A percentile compares a stretch with the other conserved stretches of the same genome.
phyloP scores from a whole-genome alignment of 1,140 invertebrate species.

The Aleiodes sp. region DNA sequence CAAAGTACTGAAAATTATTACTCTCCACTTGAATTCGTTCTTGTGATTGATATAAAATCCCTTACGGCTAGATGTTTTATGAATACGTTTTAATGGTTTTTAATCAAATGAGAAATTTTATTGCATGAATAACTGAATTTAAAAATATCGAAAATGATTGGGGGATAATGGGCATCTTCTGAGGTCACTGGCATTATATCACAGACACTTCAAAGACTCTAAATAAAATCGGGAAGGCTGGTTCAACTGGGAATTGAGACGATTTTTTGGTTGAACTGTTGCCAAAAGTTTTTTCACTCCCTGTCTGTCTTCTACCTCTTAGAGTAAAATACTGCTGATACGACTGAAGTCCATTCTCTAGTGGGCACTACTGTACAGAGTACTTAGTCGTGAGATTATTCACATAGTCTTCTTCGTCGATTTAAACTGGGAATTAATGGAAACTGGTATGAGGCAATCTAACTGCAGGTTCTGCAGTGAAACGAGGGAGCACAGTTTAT shows the following conservation, averaged over 20 bases:
- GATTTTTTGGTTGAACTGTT: background rate
- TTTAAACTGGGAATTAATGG: background rate
- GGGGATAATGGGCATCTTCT: background rate
- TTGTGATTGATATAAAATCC: background rate
- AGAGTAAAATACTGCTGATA: no score
- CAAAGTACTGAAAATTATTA: background rate
- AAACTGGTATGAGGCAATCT: background rate
- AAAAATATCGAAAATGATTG: background rate
- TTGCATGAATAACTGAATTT: background rate
- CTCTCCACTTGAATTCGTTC: background rate
- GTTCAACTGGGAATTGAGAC: background rate
- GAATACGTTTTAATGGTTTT: background rate
- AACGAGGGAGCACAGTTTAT: background rate
- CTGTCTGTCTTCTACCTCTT: background rate
- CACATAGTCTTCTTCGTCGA: background rate
- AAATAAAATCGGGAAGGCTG: background rate
- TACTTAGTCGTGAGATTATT: background rate
- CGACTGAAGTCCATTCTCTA: background rate
- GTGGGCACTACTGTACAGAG: background rate
- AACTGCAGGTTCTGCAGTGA: background rate
- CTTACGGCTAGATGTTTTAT: background rate
- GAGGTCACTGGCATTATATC: background rate
- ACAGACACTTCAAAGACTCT: background rate
- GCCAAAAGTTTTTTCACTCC: background rate
- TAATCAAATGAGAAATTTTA: background rate